These are phyloP conservation scores for Pimpla rufipes DNA, from an alignment of 2,888 invertebrate species.

Conservation along the genomic window DNA sequence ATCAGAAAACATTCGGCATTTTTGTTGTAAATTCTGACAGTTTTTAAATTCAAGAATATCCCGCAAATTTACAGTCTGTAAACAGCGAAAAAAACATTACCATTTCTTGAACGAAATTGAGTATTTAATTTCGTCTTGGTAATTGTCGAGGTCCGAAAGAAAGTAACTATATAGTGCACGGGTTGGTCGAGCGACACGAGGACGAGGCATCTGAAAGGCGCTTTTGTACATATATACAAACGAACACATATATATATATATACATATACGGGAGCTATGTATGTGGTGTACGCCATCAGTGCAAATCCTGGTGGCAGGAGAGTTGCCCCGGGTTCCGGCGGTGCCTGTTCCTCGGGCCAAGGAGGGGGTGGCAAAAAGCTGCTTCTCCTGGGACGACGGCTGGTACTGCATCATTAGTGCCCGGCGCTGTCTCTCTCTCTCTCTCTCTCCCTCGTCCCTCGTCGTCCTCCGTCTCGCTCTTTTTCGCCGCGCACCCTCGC, in stretches of 20 bases:
- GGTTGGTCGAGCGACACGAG: neutral
- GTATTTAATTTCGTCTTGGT: neutral
- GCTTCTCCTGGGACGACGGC: conserved; percentile 71
- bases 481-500: conserved; percentile 67
- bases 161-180: neutral
- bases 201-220: neutral
- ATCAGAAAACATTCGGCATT: too few species aligned
- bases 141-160: conserved; percentile 11
- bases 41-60: neutral
- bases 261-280: neutral
- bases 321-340: conserved; percentile 47
- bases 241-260: neutral
- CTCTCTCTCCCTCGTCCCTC: conserved; percentile 65
- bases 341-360: conserved; percentile 42
- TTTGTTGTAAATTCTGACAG: too few species aligned
- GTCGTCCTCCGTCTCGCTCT: conserved; percentile 67
- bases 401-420: conserved; percentile 81
- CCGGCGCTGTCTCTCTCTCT: conserved; percentile 69
- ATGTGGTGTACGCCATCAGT: conserved; percentile 15
- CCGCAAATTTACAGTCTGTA: neutral
- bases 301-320: conserved; percentile 43
- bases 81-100: neutral
- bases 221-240: neutral
- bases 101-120: neutral
- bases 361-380: conserved; percentile 68